A percentile compares a stretch with the other conserved stretches of the same genome.
These are phyloP conservation scores for Palloptera scutellata DNA, from an alignment of 2,888 invertebrate species.

Conservation along the genomic window DNA sequence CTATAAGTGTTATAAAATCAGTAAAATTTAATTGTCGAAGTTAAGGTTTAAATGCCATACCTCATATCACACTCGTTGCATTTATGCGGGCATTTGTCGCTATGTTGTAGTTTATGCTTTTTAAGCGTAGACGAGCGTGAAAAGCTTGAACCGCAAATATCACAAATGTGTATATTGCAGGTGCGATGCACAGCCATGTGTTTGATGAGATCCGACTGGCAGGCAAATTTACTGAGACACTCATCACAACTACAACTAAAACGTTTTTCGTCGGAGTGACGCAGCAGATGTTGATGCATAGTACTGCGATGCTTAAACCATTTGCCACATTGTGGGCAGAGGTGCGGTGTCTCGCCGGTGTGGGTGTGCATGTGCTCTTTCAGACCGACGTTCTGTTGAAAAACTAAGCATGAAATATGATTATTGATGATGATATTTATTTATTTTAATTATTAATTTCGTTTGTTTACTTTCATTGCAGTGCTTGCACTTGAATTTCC, in stretches of 20 bases:
- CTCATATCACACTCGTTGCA: conserved; percentile 52
- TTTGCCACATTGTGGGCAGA: conserved; percentile 69
- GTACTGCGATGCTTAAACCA: conserved; percentile 66
- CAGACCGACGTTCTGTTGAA: neutral
- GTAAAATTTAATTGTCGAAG: conserved; percentile 11
- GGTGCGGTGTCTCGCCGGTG: conserved; percentile 45
- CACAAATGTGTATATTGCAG: conserved; percentile 71
- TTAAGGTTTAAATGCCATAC: conserved; percentile 34
- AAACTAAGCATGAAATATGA: conserved; percentile 32
- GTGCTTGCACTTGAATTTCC: conserved; percentile 67
- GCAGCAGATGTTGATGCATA: conserved; percentile 68
- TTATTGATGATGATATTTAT: conserved; percentile 30
- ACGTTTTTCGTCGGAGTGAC: conserved; percentile 68
- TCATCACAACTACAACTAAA: conserved; percentile 62
- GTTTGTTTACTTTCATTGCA: conserved; percentile 69
- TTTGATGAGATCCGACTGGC: conserved; percentile 67
- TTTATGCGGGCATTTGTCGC: conserved; percentile 64
- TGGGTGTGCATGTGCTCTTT: too few species aligned
- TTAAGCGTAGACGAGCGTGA: conserved; percentile 69
- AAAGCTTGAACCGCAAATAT: conserved; percentile 70
- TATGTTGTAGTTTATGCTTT: conserved; percentile 73
- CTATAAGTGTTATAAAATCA: conserved; percentile 49
- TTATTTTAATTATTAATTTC: conserved; percentile 62
- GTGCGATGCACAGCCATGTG: conserved; percentile 66
- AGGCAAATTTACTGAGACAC: conserved; percentile 69